Evolutionary conservation across 1,140 invertebrate genomes (phyloP).

Genomic region (Muscidifurax raptorellus): DNA sequence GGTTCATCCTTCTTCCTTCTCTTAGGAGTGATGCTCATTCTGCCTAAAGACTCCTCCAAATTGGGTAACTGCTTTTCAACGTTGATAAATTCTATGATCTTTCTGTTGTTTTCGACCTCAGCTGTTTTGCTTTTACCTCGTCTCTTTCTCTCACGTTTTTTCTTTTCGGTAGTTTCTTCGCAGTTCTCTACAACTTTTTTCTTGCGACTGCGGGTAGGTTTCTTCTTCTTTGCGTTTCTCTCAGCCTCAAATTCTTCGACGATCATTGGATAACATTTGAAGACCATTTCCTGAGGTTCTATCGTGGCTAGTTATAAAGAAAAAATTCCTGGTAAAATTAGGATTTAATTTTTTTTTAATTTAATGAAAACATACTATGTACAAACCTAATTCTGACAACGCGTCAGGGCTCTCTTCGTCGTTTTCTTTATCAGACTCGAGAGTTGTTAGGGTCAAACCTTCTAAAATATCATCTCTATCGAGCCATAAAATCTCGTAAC

Average conservation of each 20-base stretch:
- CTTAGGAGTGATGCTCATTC: constrained; percentile 62
- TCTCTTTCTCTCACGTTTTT: constrained; percentile 50
- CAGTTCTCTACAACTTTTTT: constrained; percentile 67
- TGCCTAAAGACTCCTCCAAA: constrained; percentile 63
- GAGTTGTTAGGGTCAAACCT: constrained; percentile 77
- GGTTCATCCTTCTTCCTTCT: constrained; percentile 56
- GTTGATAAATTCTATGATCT: constrained; percentile 69
- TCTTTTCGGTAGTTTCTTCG: constrained; percentile 44
- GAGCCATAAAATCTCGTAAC: constrained; percentile 84
- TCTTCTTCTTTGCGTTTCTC: constrained; percentile 75
- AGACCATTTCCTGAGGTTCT: constrained; percentile 81
- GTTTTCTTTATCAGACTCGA: constrained; percentile 58
- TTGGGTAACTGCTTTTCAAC: constrained; percentile 39
- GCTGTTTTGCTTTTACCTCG: constrained; percentile 51
- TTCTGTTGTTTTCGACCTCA: constrained; percentile 54
- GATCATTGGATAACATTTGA: constrained; percentile 81
- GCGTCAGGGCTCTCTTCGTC: constrained; percentile 55
- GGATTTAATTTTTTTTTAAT: neutral
- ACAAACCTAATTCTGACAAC: constrained; percentile 43
- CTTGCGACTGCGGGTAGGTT: constrained; percentile 74
- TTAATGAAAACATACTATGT: neutral
- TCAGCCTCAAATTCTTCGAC: constrained; percentile 79
- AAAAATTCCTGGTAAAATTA: constrained; percentile 56
- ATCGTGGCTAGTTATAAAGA: constrained; percentile 73
- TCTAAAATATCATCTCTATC: constrained; percentile 77